phyloP scores from a whole-genome alignment of 2,797 vertebrate genomes.

The Sandelia bainsii region DNA sequence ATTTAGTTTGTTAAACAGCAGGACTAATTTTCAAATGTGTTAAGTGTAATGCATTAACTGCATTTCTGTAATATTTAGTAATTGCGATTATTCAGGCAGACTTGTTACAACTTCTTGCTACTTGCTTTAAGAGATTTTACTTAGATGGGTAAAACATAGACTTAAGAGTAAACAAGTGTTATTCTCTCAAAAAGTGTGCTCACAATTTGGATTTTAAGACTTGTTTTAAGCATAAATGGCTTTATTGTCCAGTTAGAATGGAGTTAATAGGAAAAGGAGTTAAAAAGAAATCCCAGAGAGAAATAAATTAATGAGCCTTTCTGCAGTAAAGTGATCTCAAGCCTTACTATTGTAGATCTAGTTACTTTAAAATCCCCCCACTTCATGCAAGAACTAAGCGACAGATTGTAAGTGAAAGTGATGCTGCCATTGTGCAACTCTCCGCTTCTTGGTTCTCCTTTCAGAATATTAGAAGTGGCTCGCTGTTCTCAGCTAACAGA shows the following conservation, averaged over 20 bases:
- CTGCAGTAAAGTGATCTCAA: conserved; percentile 6
- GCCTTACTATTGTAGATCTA: background rate
- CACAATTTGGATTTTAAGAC: too few species aligned
- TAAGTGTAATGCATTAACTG: background rate
- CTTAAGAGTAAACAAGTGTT: too few species aligned
- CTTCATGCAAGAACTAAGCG: background rate
- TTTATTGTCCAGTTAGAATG: background rate
- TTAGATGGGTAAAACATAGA: background rate
- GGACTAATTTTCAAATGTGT: too few species aligned
- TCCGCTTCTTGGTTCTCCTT: conserved; percentile 25
- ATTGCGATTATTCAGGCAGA: too few species aligned
- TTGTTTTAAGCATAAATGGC: too few species aligned
- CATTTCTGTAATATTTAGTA: background rate
- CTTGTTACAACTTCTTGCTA: background rate
- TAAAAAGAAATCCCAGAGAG: background rate
- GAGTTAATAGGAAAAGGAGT: background rate
- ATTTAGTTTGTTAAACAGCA: background rate
- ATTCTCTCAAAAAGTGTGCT: too few species aligned
- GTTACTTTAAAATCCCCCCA: background rate
- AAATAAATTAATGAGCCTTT: background rate
- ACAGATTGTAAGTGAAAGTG: background rate
- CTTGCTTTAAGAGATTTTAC: background rate
- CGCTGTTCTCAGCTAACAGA: conserved; percentile 98
- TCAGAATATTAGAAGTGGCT: conserved; percentile 97
- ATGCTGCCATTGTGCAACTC: conserved; percentile 21